These are phyloP conservation scores for Lontra canadensis DNA, from an alignment of 2,113 vertebrate genomes.

Conservation along the genomic window DNA sequence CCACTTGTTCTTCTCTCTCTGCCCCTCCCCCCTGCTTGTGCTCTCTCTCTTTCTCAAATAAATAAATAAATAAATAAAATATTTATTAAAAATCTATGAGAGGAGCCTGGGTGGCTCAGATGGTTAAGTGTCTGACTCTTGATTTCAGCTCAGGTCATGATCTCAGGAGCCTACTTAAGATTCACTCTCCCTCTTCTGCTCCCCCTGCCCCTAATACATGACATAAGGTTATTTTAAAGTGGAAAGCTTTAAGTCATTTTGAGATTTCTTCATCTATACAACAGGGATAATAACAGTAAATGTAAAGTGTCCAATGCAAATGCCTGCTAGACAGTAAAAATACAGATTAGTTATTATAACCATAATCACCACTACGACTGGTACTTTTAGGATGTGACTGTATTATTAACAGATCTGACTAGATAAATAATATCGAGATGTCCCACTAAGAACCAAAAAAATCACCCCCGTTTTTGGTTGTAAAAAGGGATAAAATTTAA, in stretches of 20 bases:
- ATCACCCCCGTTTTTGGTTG: not conserved
- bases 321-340: not conserved
- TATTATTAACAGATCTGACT: conserved; percentile 22
- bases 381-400: not conserved
- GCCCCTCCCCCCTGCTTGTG: not conserved
- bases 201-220: not conserved
- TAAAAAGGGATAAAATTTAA: conserved; percentile 5
- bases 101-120: no score
- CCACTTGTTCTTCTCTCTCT: not conserved
- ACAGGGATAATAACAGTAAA: not conserved
- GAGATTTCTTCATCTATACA: conserved; percentile 7
- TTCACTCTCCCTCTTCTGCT: not conserved
- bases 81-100: no score
- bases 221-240: not conserved
- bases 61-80: not conserved
- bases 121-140: no score
- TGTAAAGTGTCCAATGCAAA: not conserved
- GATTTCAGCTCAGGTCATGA: not conserved
- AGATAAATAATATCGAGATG: conserved; percentile 16
- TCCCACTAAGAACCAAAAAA: not conserved
- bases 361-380: not conserved
- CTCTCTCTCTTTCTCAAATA: not conserved
- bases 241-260: conserved; percentile 21
- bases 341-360: not conserved
- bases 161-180: not conserved